phyloP scores from a whole-genome alignment of 2,797 vertebrate species.

The Fratercula arctica region DNA sequence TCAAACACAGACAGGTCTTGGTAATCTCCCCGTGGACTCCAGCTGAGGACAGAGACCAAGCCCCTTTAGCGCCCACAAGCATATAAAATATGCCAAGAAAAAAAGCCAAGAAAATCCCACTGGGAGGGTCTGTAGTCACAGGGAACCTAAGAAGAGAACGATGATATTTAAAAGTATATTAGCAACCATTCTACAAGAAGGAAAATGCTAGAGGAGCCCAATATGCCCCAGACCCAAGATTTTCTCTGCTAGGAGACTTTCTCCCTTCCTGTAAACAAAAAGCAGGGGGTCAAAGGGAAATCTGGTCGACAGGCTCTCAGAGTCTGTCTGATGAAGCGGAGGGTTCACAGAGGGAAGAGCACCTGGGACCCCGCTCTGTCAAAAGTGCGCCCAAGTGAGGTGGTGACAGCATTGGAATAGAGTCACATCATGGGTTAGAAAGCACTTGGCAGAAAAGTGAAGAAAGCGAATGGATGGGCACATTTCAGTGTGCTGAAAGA shows the following conservation, averaged over 20 bases:
- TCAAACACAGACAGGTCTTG: neutral
- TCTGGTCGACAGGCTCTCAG: neutral
- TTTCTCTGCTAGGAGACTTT: neutral
- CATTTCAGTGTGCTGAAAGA: neutral
- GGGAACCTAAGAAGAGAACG: neutral
- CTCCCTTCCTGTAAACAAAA: neutral
- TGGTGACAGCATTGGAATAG: accelerated
- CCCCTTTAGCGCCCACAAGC: too few species aligned
- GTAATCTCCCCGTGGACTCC: neutral
- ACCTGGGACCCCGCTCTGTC: neutral
- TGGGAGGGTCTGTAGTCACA: accelerated
- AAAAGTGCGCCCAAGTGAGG: neutral
- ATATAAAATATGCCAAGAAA: accelerated
- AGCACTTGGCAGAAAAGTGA: neutral
- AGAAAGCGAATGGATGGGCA: neutral
- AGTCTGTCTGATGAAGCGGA: accelerated
- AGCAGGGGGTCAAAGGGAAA: neutral
- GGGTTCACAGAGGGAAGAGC: neutral
- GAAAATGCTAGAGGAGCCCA: neutral
- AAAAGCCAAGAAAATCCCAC: neutral
- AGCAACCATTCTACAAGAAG: neutral
- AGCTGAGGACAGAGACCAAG: neutral
- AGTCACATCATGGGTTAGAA: neutral
- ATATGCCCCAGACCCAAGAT: neutral
- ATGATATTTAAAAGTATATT: neutral